Base-by-base conservation (phyloP, 1,140 invertebrate species). In the Drepana arcuata region DNA sequence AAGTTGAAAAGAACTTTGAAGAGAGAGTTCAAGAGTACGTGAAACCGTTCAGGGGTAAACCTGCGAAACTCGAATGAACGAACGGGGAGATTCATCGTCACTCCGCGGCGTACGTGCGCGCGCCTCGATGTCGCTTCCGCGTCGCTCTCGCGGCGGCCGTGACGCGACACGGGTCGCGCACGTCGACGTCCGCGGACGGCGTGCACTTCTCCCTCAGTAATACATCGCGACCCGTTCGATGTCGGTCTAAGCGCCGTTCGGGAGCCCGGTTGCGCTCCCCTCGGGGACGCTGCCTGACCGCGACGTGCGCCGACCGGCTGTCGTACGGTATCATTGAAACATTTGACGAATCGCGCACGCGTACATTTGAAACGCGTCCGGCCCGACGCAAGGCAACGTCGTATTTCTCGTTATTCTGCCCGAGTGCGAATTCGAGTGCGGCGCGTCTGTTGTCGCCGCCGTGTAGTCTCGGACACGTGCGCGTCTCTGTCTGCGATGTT, bases 1-100 rank as follows among this genome's bases (percentile, higher is more conserved):
- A 93, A 93, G 90, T 90, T 93, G 91, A 90, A 92, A 93, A 92
- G 90, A 86, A 92, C 90, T 92, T 91, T 93, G 91, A 92, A 92
- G 86, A 93, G 90, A 92, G 91, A 92, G 91, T 92, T 91, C 79
- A 93, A 92, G 78, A 92, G 90, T 89, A 89, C 88, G 89, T 92
- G 90, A 92, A 92, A 92, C 87, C 86, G 87, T 85, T 87, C 80
- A 87, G 86, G 86, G 87, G 88, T 86, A 91, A 91, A 88, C 88
- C 82, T 83, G 79, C 79, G 80, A 83, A 85, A 84, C 84, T 83
- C 82, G 77, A 85, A 85, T 84, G 78, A 74, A 82, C 81, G 81
- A 85, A 82, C 67, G 77, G 68, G 72, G 80, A 85, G 83, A 85
- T 81, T 85, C 83, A 85, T 71, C 82, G 54, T n/a, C 46, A 58